Conservation (phyloP, 1,140 invertebrate species). For the Metopolophium dirhodum region DNA sequence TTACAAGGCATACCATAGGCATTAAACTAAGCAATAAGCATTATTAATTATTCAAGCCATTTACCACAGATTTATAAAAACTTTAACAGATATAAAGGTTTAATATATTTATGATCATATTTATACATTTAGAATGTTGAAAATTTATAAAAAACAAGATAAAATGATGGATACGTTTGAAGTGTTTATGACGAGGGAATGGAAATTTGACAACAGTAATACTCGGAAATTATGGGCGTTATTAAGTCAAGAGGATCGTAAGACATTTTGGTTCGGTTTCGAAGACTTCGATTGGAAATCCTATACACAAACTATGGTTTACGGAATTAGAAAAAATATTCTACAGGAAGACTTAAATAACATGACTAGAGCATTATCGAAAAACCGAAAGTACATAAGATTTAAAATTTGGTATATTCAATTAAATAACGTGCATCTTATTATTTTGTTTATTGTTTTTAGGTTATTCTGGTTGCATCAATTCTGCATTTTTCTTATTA, state of each 20-base stretch:
- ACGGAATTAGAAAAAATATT: background rate
- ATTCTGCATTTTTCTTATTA: background rate
- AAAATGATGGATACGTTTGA: background rate
- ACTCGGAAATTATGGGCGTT: background rate
- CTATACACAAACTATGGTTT: background rate
- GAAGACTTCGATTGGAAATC: background rate
- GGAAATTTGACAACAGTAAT: conserved; percentile 30
- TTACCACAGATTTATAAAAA: background rate
- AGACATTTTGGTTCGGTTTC: background rate
- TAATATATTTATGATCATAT: background rate
- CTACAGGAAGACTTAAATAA: background rate
- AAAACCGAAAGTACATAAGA: background rate
- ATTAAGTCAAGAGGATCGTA: background rate
- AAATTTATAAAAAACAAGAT: background rate
- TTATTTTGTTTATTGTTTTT: background rate
- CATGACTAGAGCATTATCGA: background rate
- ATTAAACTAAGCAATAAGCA: no score
- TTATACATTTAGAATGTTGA: background rate
- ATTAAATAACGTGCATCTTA: background rate
- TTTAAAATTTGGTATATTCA: background rate
- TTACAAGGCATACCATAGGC: no score
- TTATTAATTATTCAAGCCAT: no score
- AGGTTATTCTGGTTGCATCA: conserved; percentile 21
- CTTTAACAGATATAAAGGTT: background rate
- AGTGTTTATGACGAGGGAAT: background rate